Conservation (phyloP, 2,113 vertebrate species). For the Heloderma charlesbogerti region DNA sequence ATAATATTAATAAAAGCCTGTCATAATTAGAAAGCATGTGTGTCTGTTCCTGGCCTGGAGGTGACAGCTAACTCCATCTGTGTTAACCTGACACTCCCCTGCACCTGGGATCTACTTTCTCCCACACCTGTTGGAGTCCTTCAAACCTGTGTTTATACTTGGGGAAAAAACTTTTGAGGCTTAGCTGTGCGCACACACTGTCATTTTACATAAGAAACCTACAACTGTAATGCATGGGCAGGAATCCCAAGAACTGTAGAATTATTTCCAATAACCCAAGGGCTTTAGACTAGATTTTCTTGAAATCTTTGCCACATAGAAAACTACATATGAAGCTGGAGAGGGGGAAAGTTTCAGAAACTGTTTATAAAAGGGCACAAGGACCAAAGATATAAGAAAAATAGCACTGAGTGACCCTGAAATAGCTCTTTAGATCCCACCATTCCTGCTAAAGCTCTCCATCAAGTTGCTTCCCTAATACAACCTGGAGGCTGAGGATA, state of each 20-base stretch:
- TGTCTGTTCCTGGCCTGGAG: background rate
- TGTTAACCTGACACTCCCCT: background rate
- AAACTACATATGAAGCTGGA: background rate
- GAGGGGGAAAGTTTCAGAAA: background rate
- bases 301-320: background rate
- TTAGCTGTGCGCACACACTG: background rate
- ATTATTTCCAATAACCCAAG: background rate
- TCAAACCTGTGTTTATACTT: background rate
- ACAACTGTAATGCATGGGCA: background rate
- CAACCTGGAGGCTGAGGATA: background rate
- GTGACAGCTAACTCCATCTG: background rate
- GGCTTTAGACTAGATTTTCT: background rate
- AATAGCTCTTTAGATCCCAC: background rate
- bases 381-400: background rate
- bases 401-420: background rate
- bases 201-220: background rate
- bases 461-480: background rate
- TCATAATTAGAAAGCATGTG: background rate
- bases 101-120: slow-evolving; percentile 6
- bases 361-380: background rate
- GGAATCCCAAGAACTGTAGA: background rate
- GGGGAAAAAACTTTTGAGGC: background rate
- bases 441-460: background rate
- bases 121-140: background rate
- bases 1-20: background rate